Evolutionary conservation across 2,888 invertebrate genomes (phyloP).

Genomic region (Eilema griseolum): DNA sequence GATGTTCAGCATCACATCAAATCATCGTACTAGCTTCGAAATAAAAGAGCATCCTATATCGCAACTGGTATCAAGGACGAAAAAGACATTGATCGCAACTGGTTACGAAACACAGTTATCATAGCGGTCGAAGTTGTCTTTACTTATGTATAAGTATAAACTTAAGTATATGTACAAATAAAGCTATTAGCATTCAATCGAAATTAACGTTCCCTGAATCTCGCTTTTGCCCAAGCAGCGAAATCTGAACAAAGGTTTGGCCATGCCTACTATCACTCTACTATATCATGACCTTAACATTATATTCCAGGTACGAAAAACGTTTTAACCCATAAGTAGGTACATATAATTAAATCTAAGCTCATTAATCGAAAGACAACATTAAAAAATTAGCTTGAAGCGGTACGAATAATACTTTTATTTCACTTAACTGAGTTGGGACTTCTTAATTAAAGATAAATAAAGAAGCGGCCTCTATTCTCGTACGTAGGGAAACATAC

Average conservation of each 20-base stretch:
- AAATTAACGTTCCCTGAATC: too few relatives aligned
- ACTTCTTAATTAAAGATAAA: conserved; percentile 27
- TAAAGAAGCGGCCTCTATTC: conserved; percentile 24
- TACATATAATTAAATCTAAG: background rate
- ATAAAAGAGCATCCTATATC: too few relatives aligned
- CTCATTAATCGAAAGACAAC: background rate
- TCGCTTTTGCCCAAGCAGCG: background rate
- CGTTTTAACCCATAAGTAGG: background rate
- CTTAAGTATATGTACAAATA: too few relatives aligned
- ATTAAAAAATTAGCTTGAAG: background rate
- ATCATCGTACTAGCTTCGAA: too few relatives aligned
- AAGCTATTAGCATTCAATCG: too few relatives aligned
- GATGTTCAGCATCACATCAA: too few relatives aligned
- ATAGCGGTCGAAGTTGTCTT: too few relatives aligned
- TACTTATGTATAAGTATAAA: too few relatives aligned
- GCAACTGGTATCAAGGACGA: too few relatives aligned
- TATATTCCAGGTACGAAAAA: too few relatives aligned
- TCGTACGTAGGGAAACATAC: conserved; percentile 31
- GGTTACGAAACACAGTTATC: too few relatives aligned
- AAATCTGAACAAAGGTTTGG: background rate
- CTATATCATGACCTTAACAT: background rate
- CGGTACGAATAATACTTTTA: background rate
- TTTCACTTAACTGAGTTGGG: background rate
- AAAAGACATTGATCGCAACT: too few relatives aligned
- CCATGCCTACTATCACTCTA: background rate